A percentile compares a stretch with the other conserved stretches of the same genome.
Conservation (phyloP, 1,140 invertebrate species). For the Chironomus tepperi region DNA sequence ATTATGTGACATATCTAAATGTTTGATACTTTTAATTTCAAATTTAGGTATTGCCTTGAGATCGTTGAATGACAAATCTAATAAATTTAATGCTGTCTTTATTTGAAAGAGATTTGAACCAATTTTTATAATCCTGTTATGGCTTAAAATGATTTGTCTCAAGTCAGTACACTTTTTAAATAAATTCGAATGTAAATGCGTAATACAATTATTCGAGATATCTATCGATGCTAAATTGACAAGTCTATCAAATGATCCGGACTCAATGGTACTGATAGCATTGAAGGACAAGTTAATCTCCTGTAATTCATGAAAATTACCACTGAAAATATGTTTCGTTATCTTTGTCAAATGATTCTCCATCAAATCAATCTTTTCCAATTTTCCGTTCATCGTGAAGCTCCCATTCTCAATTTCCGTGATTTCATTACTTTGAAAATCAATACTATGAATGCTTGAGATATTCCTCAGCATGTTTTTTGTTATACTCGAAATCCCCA, state of each 20-base stretch:
- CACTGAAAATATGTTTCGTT: slow-evolving; percentile 14
- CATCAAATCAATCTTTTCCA: slow-evolving; percentile 22
- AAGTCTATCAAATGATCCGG: not conserved
- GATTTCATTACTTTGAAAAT: not conserved
- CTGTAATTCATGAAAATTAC: not conserved
- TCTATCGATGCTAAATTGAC: not conserved
- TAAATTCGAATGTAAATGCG: slow-evolving; percentile 5
- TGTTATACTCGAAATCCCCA: not conserved
- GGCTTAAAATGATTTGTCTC: not conserved
- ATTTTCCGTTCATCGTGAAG: not conserved
- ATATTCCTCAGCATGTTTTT: not conserved
- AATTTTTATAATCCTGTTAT: not conserved
- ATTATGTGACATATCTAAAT: not conserved
- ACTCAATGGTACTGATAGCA: not conserved
- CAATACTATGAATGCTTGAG: not conserved
- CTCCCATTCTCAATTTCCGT: slow-evolving; percentile 18
- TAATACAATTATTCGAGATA: not conserved
- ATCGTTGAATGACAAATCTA: not conserved
- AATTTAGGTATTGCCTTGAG: not conserved
- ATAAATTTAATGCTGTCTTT: not conserved
- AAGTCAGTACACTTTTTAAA: not conserved
- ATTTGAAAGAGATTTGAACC: not conserved
- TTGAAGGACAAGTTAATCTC: not conserved
- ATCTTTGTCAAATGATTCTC: slow-evolving; percentile 10
- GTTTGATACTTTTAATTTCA: not conserved